Percentiles rank a stretch among this genome's conserved stretches.
phyloP scores from a whole-genome alignment of 2,797 vertebrate genomes.

The Oceanodroma leucorhoa region DNA sequence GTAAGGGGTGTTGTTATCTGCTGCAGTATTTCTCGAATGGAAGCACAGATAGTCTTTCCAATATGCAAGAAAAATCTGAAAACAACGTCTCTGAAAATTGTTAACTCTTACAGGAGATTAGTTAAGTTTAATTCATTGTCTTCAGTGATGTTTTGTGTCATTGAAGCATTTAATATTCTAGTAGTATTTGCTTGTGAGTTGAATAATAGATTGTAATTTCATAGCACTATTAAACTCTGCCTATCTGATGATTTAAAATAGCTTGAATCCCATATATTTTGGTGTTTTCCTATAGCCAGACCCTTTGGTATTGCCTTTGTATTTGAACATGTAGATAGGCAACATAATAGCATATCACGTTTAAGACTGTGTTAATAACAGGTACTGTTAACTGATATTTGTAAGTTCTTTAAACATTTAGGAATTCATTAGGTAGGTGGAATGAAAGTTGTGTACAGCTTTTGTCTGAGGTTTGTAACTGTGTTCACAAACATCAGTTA shows the following conservation, averaged over 20 bases:
- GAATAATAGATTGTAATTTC: neutral
- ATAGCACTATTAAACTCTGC: neutral
- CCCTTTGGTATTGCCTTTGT: neutral
- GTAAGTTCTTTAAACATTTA: neutral
- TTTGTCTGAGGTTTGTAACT: neutral
- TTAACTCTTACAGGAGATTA: neutral
- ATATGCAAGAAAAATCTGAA: neutral
- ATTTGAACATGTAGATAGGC: neutral
- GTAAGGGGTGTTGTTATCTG: neutral
- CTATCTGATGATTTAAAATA: neutral
- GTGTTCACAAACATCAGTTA: neutral
- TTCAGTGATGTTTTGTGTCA: neutral
- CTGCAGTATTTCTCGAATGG: neutral
- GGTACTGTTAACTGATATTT: neutral
- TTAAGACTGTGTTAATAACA: neutral
- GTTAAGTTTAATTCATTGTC: neutral
- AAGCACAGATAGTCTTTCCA: neutral
- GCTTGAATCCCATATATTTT: neutral
- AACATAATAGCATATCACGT: neutral
- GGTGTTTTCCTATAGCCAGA: neutral
- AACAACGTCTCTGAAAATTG: neutral
- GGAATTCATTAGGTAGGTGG: neutral
- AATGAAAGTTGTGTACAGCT: neutral
- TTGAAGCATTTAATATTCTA: neutral
- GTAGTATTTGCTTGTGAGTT: neutral